phyloP scores from a whole-genome alignment of 2,888 invertebrate species.

The Thereva unica region DNA sequence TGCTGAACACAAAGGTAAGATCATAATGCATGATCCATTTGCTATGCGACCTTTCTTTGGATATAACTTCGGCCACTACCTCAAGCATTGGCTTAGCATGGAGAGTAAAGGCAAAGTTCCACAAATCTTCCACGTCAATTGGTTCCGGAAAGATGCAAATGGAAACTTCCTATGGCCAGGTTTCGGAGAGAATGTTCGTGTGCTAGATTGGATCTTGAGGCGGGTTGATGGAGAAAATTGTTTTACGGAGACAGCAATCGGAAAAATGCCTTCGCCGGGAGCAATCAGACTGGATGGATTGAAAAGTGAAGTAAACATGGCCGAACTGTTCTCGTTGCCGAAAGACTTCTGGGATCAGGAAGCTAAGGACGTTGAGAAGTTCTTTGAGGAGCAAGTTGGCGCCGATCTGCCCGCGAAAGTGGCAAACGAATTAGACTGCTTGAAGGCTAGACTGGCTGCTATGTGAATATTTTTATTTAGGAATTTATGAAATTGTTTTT shows the following conservation, averaged over 20 bases:
- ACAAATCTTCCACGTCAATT: slow-evolving; percentile 97
- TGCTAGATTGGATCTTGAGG: slow-evolving; percentile 93
- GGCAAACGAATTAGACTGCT: slow-evolving; percentile 66
- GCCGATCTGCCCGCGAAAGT: slow-evolving; percentile 80
- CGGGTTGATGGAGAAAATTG: slow-evolving; percentile 79
- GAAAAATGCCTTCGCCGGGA: slow-evolving; percentile 65
- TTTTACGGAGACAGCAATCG: slow-evolving; percentile 75
- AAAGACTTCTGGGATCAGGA: slow-evolving; percentile 92
- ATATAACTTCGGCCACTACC: slow-evolving; percentile 96
- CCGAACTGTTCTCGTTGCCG: slow-evolving; percentile 82
- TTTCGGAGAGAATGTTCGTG: slow-evolving; percentile 94
- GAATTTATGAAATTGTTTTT: no score
- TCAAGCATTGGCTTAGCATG: slow-evolving; percentile 94
- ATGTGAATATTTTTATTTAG: slow-evolving; percentile 60
- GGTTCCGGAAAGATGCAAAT: slow-evolving; percentile 88
- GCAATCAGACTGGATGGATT: slow-evolving; percentile 75
- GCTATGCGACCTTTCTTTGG: slow-evolving; percentile 99
- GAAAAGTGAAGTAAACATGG: slow-evolving; percentile 68
- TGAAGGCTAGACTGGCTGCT: slow-evolving; percentile 64
- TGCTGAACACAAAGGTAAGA: slow-evolving; percentile 90
- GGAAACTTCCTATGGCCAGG: slow-evolving; percentile 99
- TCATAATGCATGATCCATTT: slow-evolving; percentile 97
- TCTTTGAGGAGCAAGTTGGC: slow-evolving; percentile 89
- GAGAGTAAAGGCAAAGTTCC: slow-evolving; percentile 73
- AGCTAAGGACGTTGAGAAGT: slow-evolving; percentile 76